Base-by-base conservation (phyloP, 2,888 invertebrate species). In the Trichopria drosophilae region DNA sequence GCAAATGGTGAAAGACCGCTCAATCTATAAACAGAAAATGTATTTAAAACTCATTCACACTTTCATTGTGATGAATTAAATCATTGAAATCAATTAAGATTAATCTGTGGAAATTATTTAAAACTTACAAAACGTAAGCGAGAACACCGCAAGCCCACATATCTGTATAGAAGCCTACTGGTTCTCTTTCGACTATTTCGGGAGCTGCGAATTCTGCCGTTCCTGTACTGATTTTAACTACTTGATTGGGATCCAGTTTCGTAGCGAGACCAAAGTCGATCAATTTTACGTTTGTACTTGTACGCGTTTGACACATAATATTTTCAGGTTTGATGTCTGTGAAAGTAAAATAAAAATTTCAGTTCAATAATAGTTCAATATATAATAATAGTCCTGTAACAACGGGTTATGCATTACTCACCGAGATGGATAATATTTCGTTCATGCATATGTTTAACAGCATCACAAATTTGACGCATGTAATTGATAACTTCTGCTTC, bases 101-200 rank as follows among this genome's bases (percentile, higher is more conserved):
- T 19, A 4, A 32, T 7, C 29, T 35, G 24, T 9, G 2, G 10
- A 35, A 42, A n/a, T n/a, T n/a, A n/a, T n/a, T n/a, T n/a, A n/a
- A 48, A 66, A 87, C 93, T 90, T 79, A 94, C 88, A 99, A 81
- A 29, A 99, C 97, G 73, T 99, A 99, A 12, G 93, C 87, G n/a
- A 99, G 82, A 2, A 99, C 99, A 68, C 99, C 99, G 23, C 96
- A 90, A 24, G 98, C 97, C 99, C 99, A 99, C 99, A 99, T 99
- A 75, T 99, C 99, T 0, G 99, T 99, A 79, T 98, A 99, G 82
- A 99, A 99, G 46, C 99, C 99, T 55, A 99, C 98, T 0, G 98
- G 94, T 76, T 99, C 97, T 12, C 97, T 84, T 70, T 98, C 96
- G 1, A 97, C 98, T 56, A 99, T 96, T 82, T 99, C 99, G 0